phyloP scores from a whole-genome alignment of 2,797 vertebrate genomes.

The Alca torda region DNA sequence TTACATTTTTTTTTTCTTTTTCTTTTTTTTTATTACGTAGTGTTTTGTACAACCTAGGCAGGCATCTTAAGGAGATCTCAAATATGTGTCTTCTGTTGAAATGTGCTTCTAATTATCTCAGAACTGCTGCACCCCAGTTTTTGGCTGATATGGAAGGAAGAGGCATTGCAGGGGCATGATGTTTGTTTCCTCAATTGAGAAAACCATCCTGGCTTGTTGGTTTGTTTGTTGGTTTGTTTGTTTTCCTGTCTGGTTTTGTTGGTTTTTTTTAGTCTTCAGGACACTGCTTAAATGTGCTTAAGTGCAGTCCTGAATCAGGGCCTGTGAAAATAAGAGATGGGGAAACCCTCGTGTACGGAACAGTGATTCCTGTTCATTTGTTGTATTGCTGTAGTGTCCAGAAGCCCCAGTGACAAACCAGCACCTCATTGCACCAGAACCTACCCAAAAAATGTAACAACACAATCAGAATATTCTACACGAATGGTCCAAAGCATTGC shows the following conservation, averaged over 20 bases:
- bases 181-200: not conserved
- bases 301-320: constrained; percentile 10
- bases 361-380: not conserved
- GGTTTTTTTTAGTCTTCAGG: not conserved
- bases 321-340: constrained; percentile 60
- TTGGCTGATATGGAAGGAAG: constrained; percentile 50
- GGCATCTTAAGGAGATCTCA: constrained; percentile 59
- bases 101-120: constrained; percentile 80
- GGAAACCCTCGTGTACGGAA: not conserved
- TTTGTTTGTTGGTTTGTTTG: not conserved
- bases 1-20: not conserved
- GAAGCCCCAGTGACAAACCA: not conserved
- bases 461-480: not conserved
- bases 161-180: not conserved
- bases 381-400: not conserved
- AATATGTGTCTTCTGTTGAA: constrained; percentile 71
- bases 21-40: constrained; percentile 41
- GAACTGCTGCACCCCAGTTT: constrained; percentile 57
- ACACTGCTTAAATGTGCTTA: not conserved
- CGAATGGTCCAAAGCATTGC: not conserved
- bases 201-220: not conserved
- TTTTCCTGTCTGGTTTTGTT: not conserved
- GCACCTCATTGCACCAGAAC: not conserved
- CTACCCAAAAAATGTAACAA: not conserved
- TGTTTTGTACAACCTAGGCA: constrained; percentile 73